phyloP scores from a whole-genome alignment of 2,797 vertebrate species.

The Odontamblyopus rebecca region DNA sequence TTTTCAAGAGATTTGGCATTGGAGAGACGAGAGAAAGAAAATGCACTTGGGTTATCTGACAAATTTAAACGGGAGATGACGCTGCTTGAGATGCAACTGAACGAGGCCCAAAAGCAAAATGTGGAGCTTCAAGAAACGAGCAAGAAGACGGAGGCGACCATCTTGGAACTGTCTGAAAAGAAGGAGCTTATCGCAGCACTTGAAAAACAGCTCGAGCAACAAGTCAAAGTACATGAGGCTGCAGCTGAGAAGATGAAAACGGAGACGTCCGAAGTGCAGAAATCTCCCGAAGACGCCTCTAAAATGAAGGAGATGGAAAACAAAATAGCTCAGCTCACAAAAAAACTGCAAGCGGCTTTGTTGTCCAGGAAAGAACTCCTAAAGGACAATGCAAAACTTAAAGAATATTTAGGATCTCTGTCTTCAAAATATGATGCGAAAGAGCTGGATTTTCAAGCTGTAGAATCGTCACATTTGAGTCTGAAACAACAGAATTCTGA shows the following conservation, averaged over 20 bases:
- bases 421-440: constrained; percentile 63
- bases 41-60: constrained; percentile 44
- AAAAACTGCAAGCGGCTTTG: constrained; percentile 86
- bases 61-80: constrained; percentile 64
- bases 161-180: no score
- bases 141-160: no score
- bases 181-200: no score
- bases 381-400: constrained; percentile 79
- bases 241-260: no score
- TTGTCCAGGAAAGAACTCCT: constrained; percentile 85
- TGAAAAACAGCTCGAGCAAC: no score
- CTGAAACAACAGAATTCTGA: constrained; percentile 63
- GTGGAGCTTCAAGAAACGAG: constrained; percentile 52
- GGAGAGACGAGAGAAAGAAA: constrained; percentile 69
- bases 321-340: constrained; percentile 74
- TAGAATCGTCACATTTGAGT: constrained; percentile 59
- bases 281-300: constrained; percentile 56
- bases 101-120: constrained; percentile 56
- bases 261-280: no score
- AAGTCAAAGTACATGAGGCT: no score
- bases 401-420: constrained; percentile 72
- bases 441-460: constrained; percentile 48
- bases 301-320: constrained; percentile 55
- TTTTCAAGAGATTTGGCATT: constrained; percentile 60
- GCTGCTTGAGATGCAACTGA: constrained; percentile 53